phyloP scores from a whole-genome alignment of 2,888 invertebrate species.

The Chrysina gloriosa region DNA sequence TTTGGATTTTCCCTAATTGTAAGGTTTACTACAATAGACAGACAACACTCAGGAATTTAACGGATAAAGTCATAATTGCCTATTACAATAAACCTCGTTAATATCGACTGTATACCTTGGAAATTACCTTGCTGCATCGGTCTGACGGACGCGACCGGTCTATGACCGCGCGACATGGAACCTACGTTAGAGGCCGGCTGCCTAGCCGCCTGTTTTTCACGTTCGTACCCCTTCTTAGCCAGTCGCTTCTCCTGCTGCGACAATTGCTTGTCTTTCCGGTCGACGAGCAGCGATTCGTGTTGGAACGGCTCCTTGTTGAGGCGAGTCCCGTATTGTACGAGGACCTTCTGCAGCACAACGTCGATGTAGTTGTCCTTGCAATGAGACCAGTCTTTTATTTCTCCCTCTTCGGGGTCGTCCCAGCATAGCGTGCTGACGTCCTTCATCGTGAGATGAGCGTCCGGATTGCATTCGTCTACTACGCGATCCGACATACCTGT shows the following conservation, averaged over 20 bases:
- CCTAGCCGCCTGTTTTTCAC: conserved; percentile 85
- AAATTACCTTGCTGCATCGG: conserved; percentile 77
- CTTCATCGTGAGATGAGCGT: conserved; percentile 90
- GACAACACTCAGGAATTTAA: too few species aligned
- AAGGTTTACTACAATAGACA: too few species aligned
- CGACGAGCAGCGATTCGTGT: conserved; percentile 94
- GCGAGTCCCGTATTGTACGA: conserved; percentile 72
- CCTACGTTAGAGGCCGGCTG: conserved; percentile 55
- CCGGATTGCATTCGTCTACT: conserved; percentile 97
- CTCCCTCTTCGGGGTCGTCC: conserved; percentile 90
- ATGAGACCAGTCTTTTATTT: conserved; percentile 78
- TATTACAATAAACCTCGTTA: too few species aligned
- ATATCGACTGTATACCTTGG: not conserved
- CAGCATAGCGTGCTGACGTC: conserved; percentile 91
- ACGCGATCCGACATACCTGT: conserved; percentile 92
- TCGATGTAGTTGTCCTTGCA: conserved; percentile 83
- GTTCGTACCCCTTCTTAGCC: conserved; percentile 92
- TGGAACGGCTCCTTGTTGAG: conserved; percentile 91
- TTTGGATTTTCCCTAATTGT: too few species aligned
- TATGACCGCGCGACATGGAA: conserved; percentile 55
- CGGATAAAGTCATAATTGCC: too few species aligned
- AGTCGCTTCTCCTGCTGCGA: conserved; percentile 93
- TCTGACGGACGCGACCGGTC: conserved; percentile 74
- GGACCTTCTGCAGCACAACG: conserved; percentile 80
- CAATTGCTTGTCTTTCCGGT: conserved; percentile 93